Conservation (phyloP, 1,140 invertebrate genomes). For the Drosophila funebris region DNA sequence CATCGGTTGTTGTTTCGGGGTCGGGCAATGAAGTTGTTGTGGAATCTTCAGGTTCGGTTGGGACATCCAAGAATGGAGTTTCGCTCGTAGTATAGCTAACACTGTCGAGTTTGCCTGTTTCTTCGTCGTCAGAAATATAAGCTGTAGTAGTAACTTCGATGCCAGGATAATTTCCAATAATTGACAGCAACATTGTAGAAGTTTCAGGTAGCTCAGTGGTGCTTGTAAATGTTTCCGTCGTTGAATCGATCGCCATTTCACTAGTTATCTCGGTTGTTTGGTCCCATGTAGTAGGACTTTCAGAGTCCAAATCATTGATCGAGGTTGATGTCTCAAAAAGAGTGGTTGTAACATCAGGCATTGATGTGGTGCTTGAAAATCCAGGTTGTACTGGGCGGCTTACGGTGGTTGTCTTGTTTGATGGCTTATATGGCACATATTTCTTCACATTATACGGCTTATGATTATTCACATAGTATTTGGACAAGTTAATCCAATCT, state of each 20-base stretch:
- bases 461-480: slow-evolving; percentile 40
- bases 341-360: neutral
- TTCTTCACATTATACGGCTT: slow-evolving; percentile 34
- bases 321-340: neutral
- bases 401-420: neutral
- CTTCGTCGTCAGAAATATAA: neutral
- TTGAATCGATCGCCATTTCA: neutral
- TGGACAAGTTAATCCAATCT: slow-evolving; percentile 49
- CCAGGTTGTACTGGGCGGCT: neutral
- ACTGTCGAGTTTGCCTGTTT: neutral
- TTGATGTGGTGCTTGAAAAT: neutral
- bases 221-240: neutral
- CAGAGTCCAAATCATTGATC: neutral
- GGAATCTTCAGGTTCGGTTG: neutral
- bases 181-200: slow-evolving; percentile 37
- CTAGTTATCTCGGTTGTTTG: neutral
- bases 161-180: slow-evolving; percentile 46
- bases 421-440: slow-evolving; percentile 49
- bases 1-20: no score
- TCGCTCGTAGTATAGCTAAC: no score
- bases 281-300: neutral
- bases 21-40: neutral
- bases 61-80: neutral
- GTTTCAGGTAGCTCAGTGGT: slow-evolving; percentile 22
- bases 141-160: slow-evolving; percentile 19